Evolutionary conservation across 2,888 invertebrate genomes (phyloP), one percentile per base, ranked within the genome.

Genomic region (Xestia xanthographa): DNA sequence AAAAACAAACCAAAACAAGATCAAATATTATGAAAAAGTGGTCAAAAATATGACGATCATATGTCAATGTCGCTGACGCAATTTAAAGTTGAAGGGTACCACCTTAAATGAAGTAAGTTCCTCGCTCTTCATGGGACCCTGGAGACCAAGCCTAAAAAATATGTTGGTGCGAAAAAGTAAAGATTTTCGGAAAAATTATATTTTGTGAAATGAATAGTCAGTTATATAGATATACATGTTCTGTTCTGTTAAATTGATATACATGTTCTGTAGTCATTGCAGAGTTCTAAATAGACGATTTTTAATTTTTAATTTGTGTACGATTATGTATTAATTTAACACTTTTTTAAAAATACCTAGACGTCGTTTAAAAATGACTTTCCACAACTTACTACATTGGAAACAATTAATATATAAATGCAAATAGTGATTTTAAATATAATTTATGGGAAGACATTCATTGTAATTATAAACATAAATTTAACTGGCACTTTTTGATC

Each of bases 91-190:
- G 80, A 76, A 73, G 66, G 66, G 73, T 79, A 69, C 63, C 56
- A 58, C 72, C 78, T 72, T 41, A 82, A 86, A 88, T 86, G 88
- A 86, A 65, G 38, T 56, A 78, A 85, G 80, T 87, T 81, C 70
- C 73, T 70, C 72, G 72, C 45, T 58, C 66, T 56, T 66, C 60
- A 80, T 75, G 77, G 76, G 48, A 58, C 87, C 79, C 87, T 2
- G 53, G 87, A 66, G 87, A 75, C 34, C 9, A 62, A 29, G 34
- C 38, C 73, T 69, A 68, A 75, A 66, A 68, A 38, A 85, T 69
- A 29, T 68, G 29, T 58, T 70, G 48, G 62, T 20, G 26, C 12
- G 14, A 63, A 66, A 56, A 70, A 65, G 68, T 1, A 53, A 80
- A 80, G 29, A 56, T 62, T 53, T 80, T 63, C n/a, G 2, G n/a